phyloP scores from a whole-genome alignment of 2,113 vertebrate genomes.

The Corydoras maculifer region DNA sequence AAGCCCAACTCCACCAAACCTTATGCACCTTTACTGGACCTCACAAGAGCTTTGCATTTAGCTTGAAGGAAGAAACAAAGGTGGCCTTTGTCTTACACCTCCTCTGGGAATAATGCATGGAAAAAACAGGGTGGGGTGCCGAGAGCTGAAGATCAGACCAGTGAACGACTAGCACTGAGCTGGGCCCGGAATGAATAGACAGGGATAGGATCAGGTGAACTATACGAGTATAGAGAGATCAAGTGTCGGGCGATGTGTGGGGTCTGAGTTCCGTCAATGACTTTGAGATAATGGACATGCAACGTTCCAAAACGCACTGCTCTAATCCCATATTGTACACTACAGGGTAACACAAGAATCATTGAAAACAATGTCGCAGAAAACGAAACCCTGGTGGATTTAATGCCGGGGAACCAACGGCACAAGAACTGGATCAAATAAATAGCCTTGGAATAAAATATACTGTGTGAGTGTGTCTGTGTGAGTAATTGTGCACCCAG shows the following conservation, averaged over 20 bases:
- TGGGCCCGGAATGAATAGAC: slow-evolving; percentile 16
- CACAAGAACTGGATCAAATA: no score
- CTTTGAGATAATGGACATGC: slow-evolving; percentile 5
- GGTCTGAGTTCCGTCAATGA: slow-evolving; percentile 18
- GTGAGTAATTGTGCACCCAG: no score
- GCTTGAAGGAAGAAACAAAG: slow-evolving; percentile 54
- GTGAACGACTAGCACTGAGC: slow-evolving; percentile 45
- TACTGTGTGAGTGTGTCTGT: no score
- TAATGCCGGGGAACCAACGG: no score
- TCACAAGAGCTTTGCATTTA: slow-evolving; percentile 36
- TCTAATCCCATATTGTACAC: not conserved
- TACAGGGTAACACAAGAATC: no score
- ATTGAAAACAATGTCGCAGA: no score
- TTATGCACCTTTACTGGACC: slow-evolving; percentile 48
- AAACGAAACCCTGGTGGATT: no score
- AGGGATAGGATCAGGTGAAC: slow-evolving; percentile 22
- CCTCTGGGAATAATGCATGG: slow-evolving; percentile 26
- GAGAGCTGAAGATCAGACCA: slow-evolving; percentile 31
- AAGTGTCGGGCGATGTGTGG: slow-evolving; percentile 21
- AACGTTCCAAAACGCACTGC: not conserved
- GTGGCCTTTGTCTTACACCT: slow-evolving; percentile 57
- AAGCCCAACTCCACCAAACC: not conserved
- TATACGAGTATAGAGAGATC: slow-evolving; percentile 10
- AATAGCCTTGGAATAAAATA: no score
- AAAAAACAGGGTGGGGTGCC: slow-evolving; percentile 8